A percentile compares a stretch with the other conserved stretches of the same genome.
phyloP scores from a whole-genome alignment of 1,140 invertebrate genomes.

The Polypedilum vanderplanki region DNA sequence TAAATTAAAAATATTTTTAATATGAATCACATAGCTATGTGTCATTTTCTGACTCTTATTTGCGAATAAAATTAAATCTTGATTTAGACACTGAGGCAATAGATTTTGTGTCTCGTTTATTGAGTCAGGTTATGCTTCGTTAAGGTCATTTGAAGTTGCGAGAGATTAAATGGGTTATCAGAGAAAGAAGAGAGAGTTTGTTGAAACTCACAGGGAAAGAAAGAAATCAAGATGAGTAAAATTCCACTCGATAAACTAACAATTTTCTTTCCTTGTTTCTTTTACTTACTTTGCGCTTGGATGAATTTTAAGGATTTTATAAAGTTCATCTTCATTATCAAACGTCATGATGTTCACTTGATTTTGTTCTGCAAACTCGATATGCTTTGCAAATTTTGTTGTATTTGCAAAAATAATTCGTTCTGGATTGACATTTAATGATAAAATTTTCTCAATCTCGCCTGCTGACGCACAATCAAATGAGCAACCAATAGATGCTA shows the following conservation, averaged over 20 bases:
- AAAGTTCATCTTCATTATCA: slow-evolving; percentile 89
- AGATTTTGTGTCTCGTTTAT: too few species aligned
- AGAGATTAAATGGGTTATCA: background rate
- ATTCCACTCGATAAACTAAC: background rate
- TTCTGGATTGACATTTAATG: slow-evolving; percentile 65
- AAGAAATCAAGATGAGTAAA: too few species aligned
- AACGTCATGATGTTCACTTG: slow-evolving; percentile 87
- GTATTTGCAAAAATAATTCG: slow-evolving; percentile 98
- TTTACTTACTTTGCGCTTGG: slow-evolving; percentile 69
- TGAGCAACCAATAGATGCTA: slow-evolving; percentile 77
- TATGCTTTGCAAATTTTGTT: slow-evolving; percentile 87
- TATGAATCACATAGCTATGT: background rate
- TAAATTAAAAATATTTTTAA: slow-evolving; percentile 26
- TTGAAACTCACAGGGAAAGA: too few species aligned
- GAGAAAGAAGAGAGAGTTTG: too few species aligned
- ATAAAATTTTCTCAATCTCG: slow-evolving; percentile 81
- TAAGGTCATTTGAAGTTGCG: too few species aligned
- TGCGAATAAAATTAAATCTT: background rate
- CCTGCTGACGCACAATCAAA: slow-evolving; percentile 96
- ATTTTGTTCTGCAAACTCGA: slow-evolving; percentile 71
- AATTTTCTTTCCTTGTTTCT: background rate
- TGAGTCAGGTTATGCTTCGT: too few species aligned
- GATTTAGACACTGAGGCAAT: too few species aligned
- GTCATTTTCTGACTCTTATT: background rate
- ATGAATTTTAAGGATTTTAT: slow-evolving; percentile 81